Conservation (phyloP, 2,888 invertebrate species). For the Hirtodrosophila duncani region DNA sequence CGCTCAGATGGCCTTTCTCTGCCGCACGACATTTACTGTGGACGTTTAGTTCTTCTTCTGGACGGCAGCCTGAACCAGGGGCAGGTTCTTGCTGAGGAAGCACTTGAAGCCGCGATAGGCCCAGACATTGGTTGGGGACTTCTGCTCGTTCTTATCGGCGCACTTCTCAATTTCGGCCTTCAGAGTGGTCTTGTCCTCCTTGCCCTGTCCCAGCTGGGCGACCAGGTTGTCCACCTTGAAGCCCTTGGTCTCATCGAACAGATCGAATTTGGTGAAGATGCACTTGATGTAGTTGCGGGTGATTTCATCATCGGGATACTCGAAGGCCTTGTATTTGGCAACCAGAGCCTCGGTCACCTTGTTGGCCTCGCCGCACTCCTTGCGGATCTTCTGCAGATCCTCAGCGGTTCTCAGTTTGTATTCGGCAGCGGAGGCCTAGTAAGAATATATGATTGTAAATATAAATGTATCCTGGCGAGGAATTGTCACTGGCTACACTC, state of each 20-base stretch:
- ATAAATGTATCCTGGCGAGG: too few relatives aligned
- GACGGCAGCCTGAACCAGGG: constrained; percentile 76
- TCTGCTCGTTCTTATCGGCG: constrained; percentile 76
- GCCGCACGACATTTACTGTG: neutral
- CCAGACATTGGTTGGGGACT: constrained; percentile 75
- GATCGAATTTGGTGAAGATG: constrained; percentile 77
- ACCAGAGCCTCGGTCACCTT: constrained; percentile 74
- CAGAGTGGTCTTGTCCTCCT: constrained; percentile 73
- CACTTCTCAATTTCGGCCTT: constrained; percentile 76
- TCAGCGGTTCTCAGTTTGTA: constrained; percentile 76
- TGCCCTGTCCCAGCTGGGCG: constrained; percentile 76
- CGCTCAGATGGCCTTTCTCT: neutral
- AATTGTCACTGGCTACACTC: too few relatives aligned
- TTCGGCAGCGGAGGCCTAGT: constrained; percentile 71
- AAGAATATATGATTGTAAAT: neutral
- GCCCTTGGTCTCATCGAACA: constrained; percentile 75
- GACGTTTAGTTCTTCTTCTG: constrained; percentile 65
- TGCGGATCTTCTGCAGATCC: constrained; percentile 75
- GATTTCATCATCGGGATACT: constrained; percentile 77
- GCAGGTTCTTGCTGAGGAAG: constrained; percentile 77
- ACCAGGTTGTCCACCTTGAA: constrained; percentile 76
- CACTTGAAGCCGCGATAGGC: constrained; percentile 78
- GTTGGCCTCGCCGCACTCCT: constrained; percentile 74
- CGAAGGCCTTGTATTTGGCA: constrained; percentile 77
- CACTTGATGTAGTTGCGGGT: constrained; percentile 78